Conservation (phyloP, 2,113 vertebrate genomes). For the Todiramphus saurophagus region DNA sequence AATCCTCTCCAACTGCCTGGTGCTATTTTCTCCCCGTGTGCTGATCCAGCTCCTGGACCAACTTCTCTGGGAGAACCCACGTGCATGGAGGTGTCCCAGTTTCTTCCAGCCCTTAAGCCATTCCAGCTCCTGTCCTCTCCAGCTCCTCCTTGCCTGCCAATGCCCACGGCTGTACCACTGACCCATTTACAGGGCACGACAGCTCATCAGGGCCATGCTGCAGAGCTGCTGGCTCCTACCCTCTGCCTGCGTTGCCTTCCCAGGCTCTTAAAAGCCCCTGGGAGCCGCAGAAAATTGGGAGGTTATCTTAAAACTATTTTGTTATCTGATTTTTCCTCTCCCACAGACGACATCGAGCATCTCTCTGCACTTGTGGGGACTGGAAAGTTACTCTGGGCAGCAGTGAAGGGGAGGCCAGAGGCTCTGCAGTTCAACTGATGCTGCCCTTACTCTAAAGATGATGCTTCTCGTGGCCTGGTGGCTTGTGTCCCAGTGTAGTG, state of each 20-base stretch:
- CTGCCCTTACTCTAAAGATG: not conserved
- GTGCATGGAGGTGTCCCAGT: conserved; percentile 20
- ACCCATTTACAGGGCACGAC: not conserved
- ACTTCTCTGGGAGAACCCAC: conserved; percentile 4
- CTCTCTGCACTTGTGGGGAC: not conserved
- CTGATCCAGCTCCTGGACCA: not conserved
- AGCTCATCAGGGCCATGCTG: not conserved
- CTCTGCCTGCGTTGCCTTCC: not conserved
- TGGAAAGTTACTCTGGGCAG: not conserved
- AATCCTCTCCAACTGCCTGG: not conserved
- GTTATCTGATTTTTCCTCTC: not conserved
- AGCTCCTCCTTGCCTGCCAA: not conserved
- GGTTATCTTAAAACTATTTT: not conserved
- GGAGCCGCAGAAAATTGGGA: not conserved
- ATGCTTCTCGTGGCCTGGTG: not conserved
- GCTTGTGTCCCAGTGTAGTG: not conserved
- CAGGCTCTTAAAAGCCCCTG: not conserved
- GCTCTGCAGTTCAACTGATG: accelerated
- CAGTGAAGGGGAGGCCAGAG: not conserved
- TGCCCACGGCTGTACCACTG: conserved; percentile 52
- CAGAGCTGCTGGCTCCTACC: not conserved
- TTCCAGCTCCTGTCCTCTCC: conserved; percentile 12
- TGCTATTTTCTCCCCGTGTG: not conserved
- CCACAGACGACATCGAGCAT: accelerated
- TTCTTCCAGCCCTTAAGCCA: conserved; percentile 48